Base-by-base conservation (phyloP, 1,140 invertebrate genomes). In the Venturia canescens region DNA sequence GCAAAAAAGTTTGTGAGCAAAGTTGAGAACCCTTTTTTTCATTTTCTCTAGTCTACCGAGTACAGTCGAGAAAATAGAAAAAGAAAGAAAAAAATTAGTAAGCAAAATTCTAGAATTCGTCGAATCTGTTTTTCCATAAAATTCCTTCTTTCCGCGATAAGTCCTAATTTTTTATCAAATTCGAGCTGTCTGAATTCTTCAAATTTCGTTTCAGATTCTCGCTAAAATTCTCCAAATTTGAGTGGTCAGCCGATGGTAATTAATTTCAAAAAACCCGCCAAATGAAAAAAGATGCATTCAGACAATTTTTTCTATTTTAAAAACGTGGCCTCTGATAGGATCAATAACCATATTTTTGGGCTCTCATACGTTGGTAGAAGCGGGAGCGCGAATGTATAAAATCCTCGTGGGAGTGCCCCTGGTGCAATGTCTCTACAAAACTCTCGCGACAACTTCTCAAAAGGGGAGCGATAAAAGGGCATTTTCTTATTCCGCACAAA, bases 331-430 rank as follows among this genome's bases (percentile, higher is more conserved):
- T 48, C 26, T n/a, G 4, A 57, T 57, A 48, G 38, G n/a, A 23
- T 23, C 16, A 15, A 57, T 74, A 31, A 74, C 71, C 7, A 74
- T 74, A 74, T 53, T n/a, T 48, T 72, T 72, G 18, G 23, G 15
- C 13, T 29, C 60, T 29, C 23, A 27, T 66, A 27, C 11, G 23
- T 66, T 15, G 9, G 13, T 5, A 13, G 13, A 66, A 9, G 4
- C 23, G 3, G 9, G 23, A 23, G 23, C 23, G 27, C 1, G 23
- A 6, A 66, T 66, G 27, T 26, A 66, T 26, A 23, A 34, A 72
- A 72, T 72, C 50, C 34, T 48, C 70, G 70, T 72, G 70, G 38
- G 70, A 72, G 50, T 72, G 23, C 48, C 70, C 29, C 21, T 72
- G 21, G 23, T 50, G 67, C 67, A 31, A 15, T 70, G 70, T 72